Base-by-base conservation (phyloP, 2,888 invertebrate genomes). In the Tinea trinotella region DNA sequence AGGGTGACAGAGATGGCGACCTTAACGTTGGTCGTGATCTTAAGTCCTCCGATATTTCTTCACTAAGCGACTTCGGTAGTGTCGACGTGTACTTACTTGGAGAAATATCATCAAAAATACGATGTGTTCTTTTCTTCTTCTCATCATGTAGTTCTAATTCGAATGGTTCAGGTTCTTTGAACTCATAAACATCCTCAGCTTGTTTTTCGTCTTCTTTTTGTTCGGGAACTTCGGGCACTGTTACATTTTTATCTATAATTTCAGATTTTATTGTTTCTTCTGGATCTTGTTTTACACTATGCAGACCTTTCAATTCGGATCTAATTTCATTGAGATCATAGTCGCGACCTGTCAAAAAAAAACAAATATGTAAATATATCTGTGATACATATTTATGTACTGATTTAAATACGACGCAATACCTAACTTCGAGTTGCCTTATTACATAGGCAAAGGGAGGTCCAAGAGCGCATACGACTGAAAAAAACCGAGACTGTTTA, bases 101-200 rank as follows among this genome's bases (percentile, higher is more conserved):
- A 0, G 86, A 86, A 54, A 85, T 81, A 53, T 87, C 87, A 57
- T 87, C 87, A 57, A 87, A 87, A 56, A 87, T 81, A 40, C 87
- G 74, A 66, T 86, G 83, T 19, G 80, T 76, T 49, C 85, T 74
- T 60, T 84, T 87, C 63, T 86, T 87, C 62, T 86, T 87, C 60
- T 87, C 82, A 62, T 88, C 80, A 55, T 93, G 89, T 6, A 92
- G 88, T 74, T 95, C 94, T 61, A 94, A 90, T 70, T 95, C 94
- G 67, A 95, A 95, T 0, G 95, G 94, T 71, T 95, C 95, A 0
- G 94, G 94, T 72, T 95, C 95, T 71, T 95, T 95, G 67, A 95
- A 95, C 73, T 95, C 95, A 66, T 95, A 95, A 57, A 95, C 91
- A 68, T 95, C 95, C 62, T 87, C 87, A 0, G 84, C 64, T 64